A percentile compares a stretch with the other conserved stretches of the same genome.
These are phyloP conservation scores for Hydriomena furcata DNA, from an alignment of 2,888 invertebrate genomes.

Conservation along the genomic window DNA sequence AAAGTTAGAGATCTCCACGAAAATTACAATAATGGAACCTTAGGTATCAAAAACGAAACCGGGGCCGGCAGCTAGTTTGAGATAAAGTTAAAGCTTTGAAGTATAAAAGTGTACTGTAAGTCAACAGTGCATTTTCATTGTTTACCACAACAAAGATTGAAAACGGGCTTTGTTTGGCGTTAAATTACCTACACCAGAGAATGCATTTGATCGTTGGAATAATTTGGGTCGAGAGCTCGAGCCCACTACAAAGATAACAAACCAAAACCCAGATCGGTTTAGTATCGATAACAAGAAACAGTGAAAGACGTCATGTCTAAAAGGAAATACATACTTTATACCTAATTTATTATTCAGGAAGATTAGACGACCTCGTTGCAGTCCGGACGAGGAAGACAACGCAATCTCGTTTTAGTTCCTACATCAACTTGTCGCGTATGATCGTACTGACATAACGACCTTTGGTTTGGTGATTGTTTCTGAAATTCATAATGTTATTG, in stretches of 20 bases:
- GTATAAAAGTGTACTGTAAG: too few species aligned
- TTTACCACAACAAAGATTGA: too few species aligned
- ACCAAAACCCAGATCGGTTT: constrained; percentile 1
- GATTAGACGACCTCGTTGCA: constrained; percentile 52
- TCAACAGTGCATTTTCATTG: too few species aligned
- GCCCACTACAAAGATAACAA: constrained; percentile 7
- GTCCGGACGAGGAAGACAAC: constrained; percentile 59
- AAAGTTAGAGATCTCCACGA: too few species aligned
- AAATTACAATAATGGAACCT: too few species aligned
- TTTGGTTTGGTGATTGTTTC: constrained; percentile 14
- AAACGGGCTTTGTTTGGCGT: too few species aligned
- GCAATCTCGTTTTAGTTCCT: constrained; percentile 50
- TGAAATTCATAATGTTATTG: constrained; percentile 14
- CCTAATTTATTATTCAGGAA: constrained; percentile 49
- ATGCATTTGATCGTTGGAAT: too few species aligned
- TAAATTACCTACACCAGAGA: too few species aligned
- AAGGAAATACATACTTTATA: constrained; percentile 37
- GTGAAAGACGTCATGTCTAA: constrained; percentile 33
- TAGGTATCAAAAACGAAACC: too few species aligned
- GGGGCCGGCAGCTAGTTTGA: too few species aligned
- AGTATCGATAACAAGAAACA: constrained; percentile 5
- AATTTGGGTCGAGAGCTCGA: constrained; percentile 10
- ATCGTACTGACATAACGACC: constrained; percentile 24
- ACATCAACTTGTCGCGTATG: constrained; percentile 43
- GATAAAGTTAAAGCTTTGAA: too few species aligned